Evolutionary conservation across 1,140 invertebrate species (phyloP).

Genomic region (Zaprionus ghesquierei): DNA sequence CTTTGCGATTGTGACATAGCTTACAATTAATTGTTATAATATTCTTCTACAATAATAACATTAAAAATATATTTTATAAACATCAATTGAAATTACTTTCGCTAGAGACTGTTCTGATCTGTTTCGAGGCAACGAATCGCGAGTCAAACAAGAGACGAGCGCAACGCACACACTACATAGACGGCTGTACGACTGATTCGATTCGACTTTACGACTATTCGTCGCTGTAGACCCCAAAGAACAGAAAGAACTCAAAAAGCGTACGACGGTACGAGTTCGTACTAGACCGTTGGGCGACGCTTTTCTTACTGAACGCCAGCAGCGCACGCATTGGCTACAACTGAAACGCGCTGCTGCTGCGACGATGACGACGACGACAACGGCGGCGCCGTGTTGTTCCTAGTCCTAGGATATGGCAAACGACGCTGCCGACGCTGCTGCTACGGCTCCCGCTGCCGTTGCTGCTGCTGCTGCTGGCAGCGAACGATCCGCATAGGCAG

Average conservation of each 20-base stretch:
- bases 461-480: conserved; percentile 29
- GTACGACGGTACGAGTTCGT: conserved; percentile 78
- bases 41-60: conserved; percentile 3
- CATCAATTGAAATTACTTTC: conserved; percentile 19
- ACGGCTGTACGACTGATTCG: conserved; percentile 26
- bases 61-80: not conserved
- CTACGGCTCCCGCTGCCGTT: not conserved
- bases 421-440: not conserved
- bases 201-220: conserved; percentile 32
- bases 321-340: conserved; percentile 78
- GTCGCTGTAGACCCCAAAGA: conserved; percentile 39
- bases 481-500: conserved; percentile 48
- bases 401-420: conserved; percentile 38
- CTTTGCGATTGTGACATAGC: not conserved
- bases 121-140: conserved; percentile 51
- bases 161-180: conserved; percentile 59
- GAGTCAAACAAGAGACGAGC: conserved; percentile 58
- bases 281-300: conserved; percentile 83
- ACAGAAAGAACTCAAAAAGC: conserved; percentile 72
- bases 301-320: conserved; percentile 82
- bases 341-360: conserved; percentile 48
- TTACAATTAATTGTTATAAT: not conserved
- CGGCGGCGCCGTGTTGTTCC: conserved; percentile 42
- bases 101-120: conserved; percentile 24
- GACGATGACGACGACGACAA: conserved; percentile 49